phyloP scores from a whole-genome alignment of 2,888 invertebrate species.

The Ferdinandea cuprea region DNA sequence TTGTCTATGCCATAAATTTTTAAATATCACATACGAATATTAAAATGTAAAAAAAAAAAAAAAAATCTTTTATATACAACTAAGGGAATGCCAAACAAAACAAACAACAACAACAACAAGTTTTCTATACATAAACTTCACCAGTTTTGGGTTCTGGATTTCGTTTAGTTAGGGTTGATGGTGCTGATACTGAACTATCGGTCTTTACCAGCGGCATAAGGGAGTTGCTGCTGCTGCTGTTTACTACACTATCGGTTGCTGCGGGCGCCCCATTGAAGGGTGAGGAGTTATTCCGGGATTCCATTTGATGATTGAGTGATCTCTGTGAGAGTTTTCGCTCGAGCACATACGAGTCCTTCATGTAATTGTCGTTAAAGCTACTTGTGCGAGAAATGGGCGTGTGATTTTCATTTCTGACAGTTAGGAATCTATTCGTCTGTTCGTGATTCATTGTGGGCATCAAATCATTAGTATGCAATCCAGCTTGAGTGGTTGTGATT shows the following conservation, averaged over 20 bases:
- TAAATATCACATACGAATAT: conserved; percentile 69
- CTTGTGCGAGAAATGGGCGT: conserved; percentile 79
- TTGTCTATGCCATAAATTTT: conserved; percentile 46
- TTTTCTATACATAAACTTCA: conserved; percentile 81
- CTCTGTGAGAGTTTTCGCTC: conserved; percentile 79
- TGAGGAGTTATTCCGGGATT: conserved; percentile 58
- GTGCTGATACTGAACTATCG: conserved; percentile 78
- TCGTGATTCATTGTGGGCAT: conserved; percentile 78
- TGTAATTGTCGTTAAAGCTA: conserved; percentile 79
- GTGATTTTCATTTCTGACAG: conserved; percentile 79
- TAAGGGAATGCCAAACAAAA: too few species aligned
- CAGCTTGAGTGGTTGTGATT: conserved; percentile 78
- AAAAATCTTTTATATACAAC: conserved; percentile 21
- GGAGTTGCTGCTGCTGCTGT: conserved; percentile 24
- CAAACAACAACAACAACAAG: too few species aligned
- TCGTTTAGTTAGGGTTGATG: conserved; percentile 81
- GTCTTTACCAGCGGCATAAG: conserved; percentile 34
- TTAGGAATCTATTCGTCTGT: conserved; percentile 76
- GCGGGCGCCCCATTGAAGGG: conserved; percentile 30
- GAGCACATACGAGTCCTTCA: conserved; percentile 77
- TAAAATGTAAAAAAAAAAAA: conserved; percentile 45
- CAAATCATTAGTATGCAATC: conserved; percentile 75
- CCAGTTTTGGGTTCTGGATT: conserved; percentile 81
- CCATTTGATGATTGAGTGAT: conserved; percentile 61
- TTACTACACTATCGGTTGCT: conserved; percentile 5